Conservation (phyloP, 2,113 vertebrate genomes). For the Aix galericulata region DNA sequence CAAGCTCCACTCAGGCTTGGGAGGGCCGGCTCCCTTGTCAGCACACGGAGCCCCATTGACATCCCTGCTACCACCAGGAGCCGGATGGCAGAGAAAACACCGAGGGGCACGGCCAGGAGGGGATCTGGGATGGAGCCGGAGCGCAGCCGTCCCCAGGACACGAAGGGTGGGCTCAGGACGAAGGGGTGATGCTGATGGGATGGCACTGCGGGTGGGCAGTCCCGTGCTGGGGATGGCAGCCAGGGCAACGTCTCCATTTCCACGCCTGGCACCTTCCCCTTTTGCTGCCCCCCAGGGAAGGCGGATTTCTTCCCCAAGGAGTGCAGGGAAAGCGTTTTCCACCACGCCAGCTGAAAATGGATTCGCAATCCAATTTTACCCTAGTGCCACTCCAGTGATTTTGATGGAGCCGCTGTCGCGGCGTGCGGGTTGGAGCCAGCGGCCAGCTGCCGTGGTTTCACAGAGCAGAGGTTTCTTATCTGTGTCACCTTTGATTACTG, state of each 20-base stretch:
- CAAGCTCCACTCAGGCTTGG: too few relatives aligned
- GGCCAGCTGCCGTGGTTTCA: slow-evolving; percentile 50
- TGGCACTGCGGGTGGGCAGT: neutral
- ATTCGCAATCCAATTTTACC: slow-evolving; percentile 59
- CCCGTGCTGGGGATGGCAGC: neutral
- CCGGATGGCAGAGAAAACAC: slow-evolving; percentile 28
- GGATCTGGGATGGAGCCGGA: neutral
- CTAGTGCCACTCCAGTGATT: slow-evolving; percentile 55
- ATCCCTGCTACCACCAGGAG: neutral
- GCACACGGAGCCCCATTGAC: neutral
- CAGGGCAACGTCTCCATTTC: neutral
- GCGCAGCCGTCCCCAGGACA: neutral
- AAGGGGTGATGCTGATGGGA: neutral
- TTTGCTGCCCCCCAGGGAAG: neutral
- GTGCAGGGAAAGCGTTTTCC: slow-evolving; percentile 4
- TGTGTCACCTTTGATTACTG: slow-evolving; percentile 69
- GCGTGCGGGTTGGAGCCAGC: slow-evolving; percentile 55
- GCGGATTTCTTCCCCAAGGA: slow-evolving; percentile 2
- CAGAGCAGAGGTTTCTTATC: slow-evolving; percentile 65
- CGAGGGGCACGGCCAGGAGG: fast-evolving
- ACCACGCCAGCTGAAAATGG: slow-evolving; percentile 15
- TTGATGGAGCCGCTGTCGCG: slow-evolving; percentile 60
- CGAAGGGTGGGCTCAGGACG: neutral
- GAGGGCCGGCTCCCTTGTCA: neutral
- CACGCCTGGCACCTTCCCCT: neutral